phyloP scores from a whole-genome alignment of 2,888 invertebrate genomes.

The Hylaea fasciaria region DNA sequence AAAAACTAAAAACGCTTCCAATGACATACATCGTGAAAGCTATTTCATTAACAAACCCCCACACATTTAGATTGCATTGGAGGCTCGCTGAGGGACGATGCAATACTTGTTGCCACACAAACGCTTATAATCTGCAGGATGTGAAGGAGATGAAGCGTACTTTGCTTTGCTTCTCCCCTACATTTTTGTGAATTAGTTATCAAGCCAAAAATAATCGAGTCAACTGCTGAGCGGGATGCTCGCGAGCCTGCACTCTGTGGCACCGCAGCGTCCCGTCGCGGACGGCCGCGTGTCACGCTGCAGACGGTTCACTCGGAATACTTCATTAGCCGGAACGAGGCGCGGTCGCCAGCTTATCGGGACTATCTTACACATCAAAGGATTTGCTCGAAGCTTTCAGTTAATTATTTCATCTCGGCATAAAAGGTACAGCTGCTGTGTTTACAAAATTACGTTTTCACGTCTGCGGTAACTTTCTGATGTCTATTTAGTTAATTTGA shows the following conservation, averaged over 20 bases:
- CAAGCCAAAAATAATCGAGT: too few relatives aligned
- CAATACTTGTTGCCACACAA: too few relatives aligned
- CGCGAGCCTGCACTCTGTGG: neutral
- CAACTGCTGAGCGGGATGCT: too few relatives aligned
- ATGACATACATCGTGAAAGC: too few relatives aligned
- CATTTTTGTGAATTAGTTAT: too few relatives aligned
- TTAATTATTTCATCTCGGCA: conserved; percentile 15
- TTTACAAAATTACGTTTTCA: conserved; percentile 7
- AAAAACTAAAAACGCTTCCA: too few relatives aligned
- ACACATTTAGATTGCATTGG: too few relatives aligned
- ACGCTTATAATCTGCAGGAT: too few relatives aligned
- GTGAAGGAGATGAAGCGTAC: neutral
- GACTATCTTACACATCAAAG: conserved; percentile 15
- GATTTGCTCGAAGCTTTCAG: conserved; percentile 9
- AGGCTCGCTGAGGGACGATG: too few relatives aligned
- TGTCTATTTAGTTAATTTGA: conserved; percentile 2
- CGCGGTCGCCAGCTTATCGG: conserved; percentile 8
- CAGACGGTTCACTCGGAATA: neutral
- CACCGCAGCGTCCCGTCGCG: neutral
- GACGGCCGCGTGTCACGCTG: neutral
- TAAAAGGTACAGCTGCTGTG: conserved; percentile 7
- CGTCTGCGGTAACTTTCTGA: conserved; percentile 1
- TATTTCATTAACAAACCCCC: too few relatives aligned
- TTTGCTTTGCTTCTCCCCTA: too few relatives aligned
- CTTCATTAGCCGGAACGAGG: conserved; percentile 2